Evolutionary conservation across 2,888 invertebrate species (phyloP), one percentile per base, ranked within the genome.

Genomic region (Scrobipalpa atriplicella): DNA sequence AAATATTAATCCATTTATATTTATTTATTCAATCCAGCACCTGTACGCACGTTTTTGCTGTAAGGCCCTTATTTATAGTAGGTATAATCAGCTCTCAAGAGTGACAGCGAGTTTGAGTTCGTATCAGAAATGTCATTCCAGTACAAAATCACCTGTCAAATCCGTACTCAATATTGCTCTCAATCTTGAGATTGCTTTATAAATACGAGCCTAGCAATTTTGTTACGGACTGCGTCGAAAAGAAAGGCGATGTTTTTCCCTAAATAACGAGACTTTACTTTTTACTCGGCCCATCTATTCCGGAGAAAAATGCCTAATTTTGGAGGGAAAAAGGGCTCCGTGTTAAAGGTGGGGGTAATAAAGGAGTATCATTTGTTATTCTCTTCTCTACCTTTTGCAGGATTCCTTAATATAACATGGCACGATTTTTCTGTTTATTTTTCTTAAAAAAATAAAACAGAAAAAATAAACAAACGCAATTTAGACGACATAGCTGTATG

Each of bases 241-340:
- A 47, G n/a, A 16, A 47, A 16, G 47, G n/a, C 47, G n/a, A 8
- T 16, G 47, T 47, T 47, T 47, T 47, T 47, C 47, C 47, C 47
- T 16, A 47, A 47, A n/a, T 47, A 47, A 47, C n/a, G 47, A 47
- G 47, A 47, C 47, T 47, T 47, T 47, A 47, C 47, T 47, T 47
- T 47, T 47, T 47, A 47, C 47, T 47, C 16, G 47, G 47, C 5
- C 47, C 47, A 47, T 47, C 47, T 47, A 47, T 47, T 47, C 47
- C 47, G 16, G 47, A 47, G 47, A 47, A 47, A 47, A 47, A 47
- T 47, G 47, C 47, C 47, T 47, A 47, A 47, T 47, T 47, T 47
- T 47, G 47, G 16, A 16, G 16, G 16, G 47, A 16, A 16, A 47
- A 47, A 47, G 47, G 47, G 47, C 0, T n/a, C 47, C 47, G 47